Base-by-base conservation (phyloP, 2,797 vertebrate species). In the Pseudochirops corinnae region DNA sequence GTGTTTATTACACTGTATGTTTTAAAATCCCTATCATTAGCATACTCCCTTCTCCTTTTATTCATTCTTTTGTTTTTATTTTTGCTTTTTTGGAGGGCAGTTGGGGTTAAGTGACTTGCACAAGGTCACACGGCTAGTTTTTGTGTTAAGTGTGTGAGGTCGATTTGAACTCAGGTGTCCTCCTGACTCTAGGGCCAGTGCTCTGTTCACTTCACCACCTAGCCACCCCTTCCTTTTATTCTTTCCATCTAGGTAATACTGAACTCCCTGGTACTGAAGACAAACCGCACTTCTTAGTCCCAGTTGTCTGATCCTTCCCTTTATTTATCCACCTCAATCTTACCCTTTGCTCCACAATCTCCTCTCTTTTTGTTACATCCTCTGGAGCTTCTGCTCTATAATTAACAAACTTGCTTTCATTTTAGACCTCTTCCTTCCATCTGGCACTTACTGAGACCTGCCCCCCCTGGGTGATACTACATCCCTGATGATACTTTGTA, bases 391-490 rank as follows among this genome's bases (percentile, higher is more conserved):
- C 39, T 82, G 39, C 18, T 21, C 67, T 39, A n/a, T n/a, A 74
- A 74, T 74, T 74, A 74, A 74, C 74, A 46, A 82, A 82, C n/a
- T 74, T 82, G 18, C n/a, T 82, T 82, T 82, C 74, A 82, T 82
- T 82, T 82, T 82, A 82, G 74, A 82, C 39, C 39, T 82, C 62
- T 74, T 74, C 16, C 39, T 82, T 82, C 74, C 74, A 82, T 82
- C 74, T 46, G 74, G n/a, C 18, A 82, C 39, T 82, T 18, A 82
- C 14, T 46, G 39, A 82, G 74, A 82, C 74, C 9, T 82, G n/a
- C 18, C 74, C 46, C 21, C 39, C 74, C 18, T 46, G 39, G 74
- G 24, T 82, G 74, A 82, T 18, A 46, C 74, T 46, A 74, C 67
- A 74, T 74, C n/a, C 16, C 67, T 46, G 21, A 39, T 21, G 13